Conservation (phyloP, 2,797 vertebrate genomes). For the Amniataba percoides region DNA sequence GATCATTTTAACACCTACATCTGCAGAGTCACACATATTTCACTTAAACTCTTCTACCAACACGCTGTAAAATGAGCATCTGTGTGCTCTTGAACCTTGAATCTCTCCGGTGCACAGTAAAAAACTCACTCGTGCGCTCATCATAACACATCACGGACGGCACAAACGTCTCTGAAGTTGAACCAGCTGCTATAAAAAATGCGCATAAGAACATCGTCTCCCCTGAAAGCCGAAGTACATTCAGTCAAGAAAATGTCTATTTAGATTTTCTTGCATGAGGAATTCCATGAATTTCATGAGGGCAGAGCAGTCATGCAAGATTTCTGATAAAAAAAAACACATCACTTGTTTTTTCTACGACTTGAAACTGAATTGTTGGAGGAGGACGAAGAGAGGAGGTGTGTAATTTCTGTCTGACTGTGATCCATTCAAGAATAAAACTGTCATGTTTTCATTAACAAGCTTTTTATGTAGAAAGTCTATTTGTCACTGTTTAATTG, state of each 20-base stretch:
- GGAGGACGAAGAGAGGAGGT: slow-evolving; percentile 6
- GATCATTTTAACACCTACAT: too few relatives aligned
- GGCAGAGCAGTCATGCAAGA: slow-evolving; percentile 13
- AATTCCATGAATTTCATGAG: slow-evolving; percentile 31
- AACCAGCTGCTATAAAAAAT: slow-evolving; percentile 14
- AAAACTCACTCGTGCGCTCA: slow-evolving; percentile 2
- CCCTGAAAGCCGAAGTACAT: slow-evolving; percentile 16
- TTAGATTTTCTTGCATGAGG: slow-evolving; percentile 27
- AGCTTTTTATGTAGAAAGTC: slow-evolving; percentile 7
- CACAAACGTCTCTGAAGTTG: slow-evolving; percentile 14
- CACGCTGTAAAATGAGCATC: too few relatives aligned
- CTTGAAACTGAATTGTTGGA: slow-evolving; percentile 22
- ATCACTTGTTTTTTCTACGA: not conserved
- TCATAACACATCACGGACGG: not conserved
- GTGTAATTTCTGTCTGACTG: slow-evolving; percentile 8
- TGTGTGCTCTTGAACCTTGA: not conserved
- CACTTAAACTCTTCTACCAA: too few relatives aligned
- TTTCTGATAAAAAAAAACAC: not conserved
- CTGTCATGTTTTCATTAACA: slow-evolving; percentile 9
- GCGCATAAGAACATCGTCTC: slow-evolving; percentile 14
- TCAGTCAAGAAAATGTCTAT: slow-evolving; percentile 17
- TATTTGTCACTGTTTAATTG: not conserved
- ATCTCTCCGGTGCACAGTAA: not conserved
- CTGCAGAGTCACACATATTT: too few relatives aligned
- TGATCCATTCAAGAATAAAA: slow-evolving; percentile 1